Conservation (phyloP, 2,797 vertebrate species). For the Peromyscus melanophrys region DNA sequence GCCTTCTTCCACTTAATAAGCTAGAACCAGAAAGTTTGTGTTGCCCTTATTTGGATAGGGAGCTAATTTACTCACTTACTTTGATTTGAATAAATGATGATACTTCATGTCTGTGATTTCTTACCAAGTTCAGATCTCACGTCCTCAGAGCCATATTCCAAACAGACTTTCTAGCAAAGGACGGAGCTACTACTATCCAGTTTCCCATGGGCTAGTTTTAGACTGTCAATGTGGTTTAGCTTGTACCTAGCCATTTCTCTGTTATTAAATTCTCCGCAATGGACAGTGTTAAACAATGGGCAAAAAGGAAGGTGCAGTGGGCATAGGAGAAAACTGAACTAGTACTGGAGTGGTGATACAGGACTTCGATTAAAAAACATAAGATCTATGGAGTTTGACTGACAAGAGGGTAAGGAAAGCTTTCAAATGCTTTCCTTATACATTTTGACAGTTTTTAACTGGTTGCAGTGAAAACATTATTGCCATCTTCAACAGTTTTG, state of each 20-base stretch:
- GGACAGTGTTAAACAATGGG: constrained; percentile 56
- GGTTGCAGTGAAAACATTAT: constrained; percentile 34
- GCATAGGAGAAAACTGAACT: constrained; percentile 42
- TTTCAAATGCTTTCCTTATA: constrained; percentile 39
- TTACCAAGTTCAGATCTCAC: constrained; percentile 53
- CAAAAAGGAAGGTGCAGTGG: constrained; percentile 37
- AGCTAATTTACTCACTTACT: constrained; percentile 23
- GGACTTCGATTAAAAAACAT: constrained; percentile 49
- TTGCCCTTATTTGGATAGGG: constrained; percentile 17
- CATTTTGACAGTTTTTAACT: constrained; percentile 49
- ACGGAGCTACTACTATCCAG: background rate
- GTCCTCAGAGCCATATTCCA: constrained; percentile 56
- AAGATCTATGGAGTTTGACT: background rate
- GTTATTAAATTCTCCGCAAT: constrained; percentile 41
- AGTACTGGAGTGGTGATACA: background rate
- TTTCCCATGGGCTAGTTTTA: constrained; percentile 50
- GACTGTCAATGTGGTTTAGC: constrained; percentile 43
- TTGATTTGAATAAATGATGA: constrained; percentile 44
- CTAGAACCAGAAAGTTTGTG: constrained; percentile 36
- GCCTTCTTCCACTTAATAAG: constrained; percentile 56
- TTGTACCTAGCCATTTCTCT: constrained; percentile 45
- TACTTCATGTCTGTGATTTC: constrained; percentile 5
- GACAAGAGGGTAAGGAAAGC: background rate
- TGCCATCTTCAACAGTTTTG: constrained; percentile 61
- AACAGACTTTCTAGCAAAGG: constrained; percentile 69